Base-by-base conservation (phyloP, 2,113 vertebrate genomes). In the Geococcyx californianus region DNA sequence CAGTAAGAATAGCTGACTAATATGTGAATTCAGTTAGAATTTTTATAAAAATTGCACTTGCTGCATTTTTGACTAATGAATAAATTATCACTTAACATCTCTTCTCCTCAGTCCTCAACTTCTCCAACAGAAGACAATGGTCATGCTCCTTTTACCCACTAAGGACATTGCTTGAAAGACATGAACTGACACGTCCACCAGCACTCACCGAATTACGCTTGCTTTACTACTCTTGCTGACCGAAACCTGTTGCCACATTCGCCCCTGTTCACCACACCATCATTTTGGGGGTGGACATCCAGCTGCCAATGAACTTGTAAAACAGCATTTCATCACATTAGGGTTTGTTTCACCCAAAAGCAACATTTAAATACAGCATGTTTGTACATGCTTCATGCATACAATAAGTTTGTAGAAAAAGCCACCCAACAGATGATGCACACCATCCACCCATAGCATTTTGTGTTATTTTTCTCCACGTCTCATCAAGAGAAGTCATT, bases 361-460 rank as follows among this genome's bases (percentile, higher is more conserved):
- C 24, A 72, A 34, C 29, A 47, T 29, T 47, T 55, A 55, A n/a
- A 70, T 12, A 55, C 28, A 24, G 28, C 38, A 54, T 11, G 28
- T 62, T 47, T 47, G 33, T 33, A 45, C 18, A 20, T n/a, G n/a
- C 31, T 49, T 49, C 34, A 34, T 2, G 13, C 6, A 5, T 24
- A 51, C 31, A 31, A 34, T 10, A 38, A 45, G 23, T 29, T 19
- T 47, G n/a, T 8, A 47, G 47, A 47, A 62, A 33, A 60, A 33
- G 21, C 47, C 69, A 33, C 26, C 11, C 25, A 52, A 24, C 18
- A 78, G 55, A 36, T 62, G 17, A 54, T 38, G n/a, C 31, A 26
- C 2, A 0, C 9, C 49, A 47, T 55, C 55, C 40, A n/a, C 16
- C 10, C n/a, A 19, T 8, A n/a, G n/a, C 19, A 9, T 10, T 12